phyloP scores from a whole-genome alignment of 2,113 vertebrate species.

The Haliaeetus leucogaster region DNA sequence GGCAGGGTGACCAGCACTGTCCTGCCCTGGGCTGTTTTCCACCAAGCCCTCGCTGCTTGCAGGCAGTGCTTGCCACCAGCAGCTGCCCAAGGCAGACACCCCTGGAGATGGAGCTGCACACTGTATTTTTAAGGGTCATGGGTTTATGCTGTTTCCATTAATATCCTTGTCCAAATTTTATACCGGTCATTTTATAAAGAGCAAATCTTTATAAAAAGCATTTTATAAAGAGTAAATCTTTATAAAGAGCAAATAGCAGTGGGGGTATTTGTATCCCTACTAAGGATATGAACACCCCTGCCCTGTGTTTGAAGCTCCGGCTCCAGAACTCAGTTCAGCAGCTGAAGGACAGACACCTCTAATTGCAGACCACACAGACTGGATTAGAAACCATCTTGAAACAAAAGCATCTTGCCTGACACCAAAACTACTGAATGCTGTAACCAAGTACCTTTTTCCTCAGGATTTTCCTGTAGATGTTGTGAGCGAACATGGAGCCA shows the following conservation, averaged over 20 bases:
- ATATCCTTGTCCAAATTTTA: neutral
- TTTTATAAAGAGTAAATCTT: neutral
- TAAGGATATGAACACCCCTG: neutral
- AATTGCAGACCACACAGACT: neutral
- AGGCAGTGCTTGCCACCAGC: neutral
- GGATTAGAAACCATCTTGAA: neutral
- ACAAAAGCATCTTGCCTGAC: neutral
- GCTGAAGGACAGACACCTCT: neutral
- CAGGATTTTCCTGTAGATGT: slow-evolving; percentile 77
- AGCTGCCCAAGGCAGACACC: neutral
- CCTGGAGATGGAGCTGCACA: neutral
- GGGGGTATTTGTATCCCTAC: neutral
- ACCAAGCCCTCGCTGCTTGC: neutral
- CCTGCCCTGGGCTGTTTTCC: neutral
- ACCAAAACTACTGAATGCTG: neutral
- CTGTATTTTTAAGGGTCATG: neutral
- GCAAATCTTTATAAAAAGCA: neutral
- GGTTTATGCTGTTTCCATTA: neutral
- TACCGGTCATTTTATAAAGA: neutral
- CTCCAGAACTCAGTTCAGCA: neutral
- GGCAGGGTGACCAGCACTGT: neutral
- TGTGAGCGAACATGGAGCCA: slow-evolving; percentile 70
- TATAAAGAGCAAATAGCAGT: neutral
- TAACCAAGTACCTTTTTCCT: slow-evolving; percentile 67
- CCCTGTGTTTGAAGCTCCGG: neutral